Conservation (phyloP, 1,140 invertebrate genomes). For the Megathymus violae region DNA sequence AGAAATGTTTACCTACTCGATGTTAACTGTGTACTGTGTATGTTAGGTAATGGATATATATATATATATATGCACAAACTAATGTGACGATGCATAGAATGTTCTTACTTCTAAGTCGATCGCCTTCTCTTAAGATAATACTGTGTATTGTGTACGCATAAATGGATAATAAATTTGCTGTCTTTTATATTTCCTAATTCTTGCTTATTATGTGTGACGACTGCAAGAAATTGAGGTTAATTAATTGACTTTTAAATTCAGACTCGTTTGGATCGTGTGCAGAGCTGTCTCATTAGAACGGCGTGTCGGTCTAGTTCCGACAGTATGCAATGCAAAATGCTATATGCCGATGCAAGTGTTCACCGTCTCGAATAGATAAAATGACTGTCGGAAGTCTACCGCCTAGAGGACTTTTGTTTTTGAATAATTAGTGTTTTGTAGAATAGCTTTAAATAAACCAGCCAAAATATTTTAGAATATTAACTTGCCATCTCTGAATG, state of each 20-base stretch:
- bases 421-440: too few species aligned
- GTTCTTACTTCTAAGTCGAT: slow-evolving; percentile 10
- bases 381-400: too few species aligned
- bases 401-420: too few species aligned
- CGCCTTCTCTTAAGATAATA: slow-evolving; percentile 19
- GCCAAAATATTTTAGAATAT: too few species aligned
- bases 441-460: too few species aligned
- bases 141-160: slow-evolving; percentile 7
- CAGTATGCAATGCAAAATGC: too few species aligned
- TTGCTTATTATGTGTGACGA: neutral
- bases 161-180: slow-evolving; percentile 10
- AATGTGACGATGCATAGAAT: slow-evolving; percentile 12
- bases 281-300: too few species aligned
- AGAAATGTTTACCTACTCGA: slow-evolving; percentile 18
- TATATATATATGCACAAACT: slow-evolving; percentile 27
- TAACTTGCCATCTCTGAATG: too few species aligned
- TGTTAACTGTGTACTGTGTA: slow-evolving; percentile 13
- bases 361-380: too few species aligned
- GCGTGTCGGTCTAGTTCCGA: too few species aligned
- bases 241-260: neutral
- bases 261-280: neutral
- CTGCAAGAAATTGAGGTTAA: slow-evolving; percentile 19
- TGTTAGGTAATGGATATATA: slow-evolving; percentile 28
- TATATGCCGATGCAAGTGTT: too few species aligned
- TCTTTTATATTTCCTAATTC: slow-evolving; percentile 11